Evolutionary conservation across 2,888 invertebrate genomes (phyloP), one percentile per base, ranked within the genome.

Genomic region (Gryllus longicercus): DNA sequence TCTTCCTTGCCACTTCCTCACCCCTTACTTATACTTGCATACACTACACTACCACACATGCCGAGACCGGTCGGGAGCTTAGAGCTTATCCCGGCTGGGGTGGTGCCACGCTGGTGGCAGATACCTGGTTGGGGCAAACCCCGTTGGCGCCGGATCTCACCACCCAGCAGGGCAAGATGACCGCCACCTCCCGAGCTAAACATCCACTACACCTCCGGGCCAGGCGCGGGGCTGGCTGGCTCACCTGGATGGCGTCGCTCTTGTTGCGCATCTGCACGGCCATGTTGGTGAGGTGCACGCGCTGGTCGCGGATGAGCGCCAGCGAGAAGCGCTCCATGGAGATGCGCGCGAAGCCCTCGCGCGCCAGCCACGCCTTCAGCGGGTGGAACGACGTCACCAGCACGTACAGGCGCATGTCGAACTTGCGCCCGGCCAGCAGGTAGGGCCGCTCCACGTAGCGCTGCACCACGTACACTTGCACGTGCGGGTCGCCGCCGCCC

Each of bases 301-400:
- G 89, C 79, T 88, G 89, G 85, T 92, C 90, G 84, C 90, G 88
- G 75, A 91, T 88, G 25, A 88, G 88, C 80, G 89, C 89, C 76
- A 90, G 85, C n/a, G 89, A 89, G 85, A 89, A 92, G 82, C 89
- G 85, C 25, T 88, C 88, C 81, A 89, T 89, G n/a, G 91, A 90
- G 82, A 92, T 88, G 16, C 91, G 86, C 2, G 91, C 91, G 85
- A 92, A 92, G 0, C 92, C 92, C 83, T 91, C 90, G 75, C 91
- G 86, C 81, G 90, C 90, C 74, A 91, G 84, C 90, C 90, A 91
- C 2, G 88, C 89, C 84, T 89, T 87, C 82, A 86, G 81, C 12
- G 87, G 87, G 38, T 85, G 84, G 81, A 87, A 87, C 50, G 90
- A 90, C 77, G 89, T 89, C 49, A 91, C 91, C 75, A 91, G 86